Base-by-base conservation (phyloP, 2,888 invertebrate genomes). In the Gandaritis pyraliata region DNA sequence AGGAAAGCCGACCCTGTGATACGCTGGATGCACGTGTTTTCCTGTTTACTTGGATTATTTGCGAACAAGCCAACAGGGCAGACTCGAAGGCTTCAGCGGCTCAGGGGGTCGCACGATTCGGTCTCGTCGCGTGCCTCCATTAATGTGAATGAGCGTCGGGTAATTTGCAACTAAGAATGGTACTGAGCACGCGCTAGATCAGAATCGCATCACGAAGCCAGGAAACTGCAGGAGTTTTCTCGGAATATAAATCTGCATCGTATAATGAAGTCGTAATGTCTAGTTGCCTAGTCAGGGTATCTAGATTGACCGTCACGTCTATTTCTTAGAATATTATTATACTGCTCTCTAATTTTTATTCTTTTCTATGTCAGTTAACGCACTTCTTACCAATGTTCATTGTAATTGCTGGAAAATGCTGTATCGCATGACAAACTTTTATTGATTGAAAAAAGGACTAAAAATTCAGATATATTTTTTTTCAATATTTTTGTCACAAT, bases 1-100 rank as follows among this genome's bases (percentile, higher is more conserved):
- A 91, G 87, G 89, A 90, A 89, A 90, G 88, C 82, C 80, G 80
- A 75, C 81, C 80, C 77, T 73, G 78, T 80, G 77, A 73, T 77
- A 75, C 75, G 78, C 76, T 77, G 79, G 80, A 82, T 81, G 86
- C 89, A 87, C 87, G 87, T 86, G 87, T 81, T 82, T 78, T 69
- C 73, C 67, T 71, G 76, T 75, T 80, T 77, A 74, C 76, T 69
- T 72, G 69, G 65, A 73, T 69, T 70, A 75, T 80, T 80, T 69
- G 72, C 68, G 69, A 70, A 70, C 66, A 60, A 62, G 67, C 66
- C 69, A 64, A 64, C 65, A 65, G 69, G 69, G 72, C 72, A 67
- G 71, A 72, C 63, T 58, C 63, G 49, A 59, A 72, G 72, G 73
- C 68, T 67, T 65, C 68, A 66, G 59, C 38, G 18, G 48, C 41